Conservation (phyloP, 2,113 vertebrate genomes). For the Nycticorax nycticorax region DNA sequence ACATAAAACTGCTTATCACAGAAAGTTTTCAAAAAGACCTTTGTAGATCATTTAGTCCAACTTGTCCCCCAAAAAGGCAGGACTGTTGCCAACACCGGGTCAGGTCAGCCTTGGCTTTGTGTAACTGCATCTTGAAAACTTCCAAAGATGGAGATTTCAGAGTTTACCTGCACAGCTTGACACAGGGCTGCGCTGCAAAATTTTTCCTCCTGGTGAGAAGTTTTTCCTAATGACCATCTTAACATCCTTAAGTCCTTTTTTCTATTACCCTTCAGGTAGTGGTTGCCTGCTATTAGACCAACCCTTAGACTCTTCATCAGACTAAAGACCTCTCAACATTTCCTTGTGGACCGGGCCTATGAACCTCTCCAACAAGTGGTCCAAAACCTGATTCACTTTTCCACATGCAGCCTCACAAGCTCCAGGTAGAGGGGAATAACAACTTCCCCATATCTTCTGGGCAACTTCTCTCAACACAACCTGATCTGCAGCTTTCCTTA, state of each 20-base stretch:
- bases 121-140: not conserved
- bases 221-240: not conserved
- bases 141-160: not conserved
- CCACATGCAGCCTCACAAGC: not conserved
- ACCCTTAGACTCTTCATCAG: not conserved
- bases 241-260: not conserved
- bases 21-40: not conserved
- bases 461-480: not conserved
- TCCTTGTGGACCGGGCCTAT: not conserved
- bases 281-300: not conserved
- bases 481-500: not conserved
- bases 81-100: not conserved
- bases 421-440: not conserved
- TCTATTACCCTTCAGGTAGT: not conserved
- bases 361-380: not conserved
- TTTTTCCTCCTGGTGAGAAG: not conserved
- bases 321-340: not conserved
- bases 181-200: not conserved
- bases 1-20: not conserved
- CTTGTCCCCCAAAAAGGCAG: not conserved
- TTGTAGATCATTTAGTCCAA: not conserved
- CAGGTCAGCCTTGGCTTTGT: not conserved
- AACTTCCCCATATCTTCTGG: not conserved
- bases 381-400: not conserved
- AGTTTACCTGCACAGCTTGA: not conserved